Conservation (phyloP, 2,797 vertebrate species). For the Adelosebastes latens region DNA sequence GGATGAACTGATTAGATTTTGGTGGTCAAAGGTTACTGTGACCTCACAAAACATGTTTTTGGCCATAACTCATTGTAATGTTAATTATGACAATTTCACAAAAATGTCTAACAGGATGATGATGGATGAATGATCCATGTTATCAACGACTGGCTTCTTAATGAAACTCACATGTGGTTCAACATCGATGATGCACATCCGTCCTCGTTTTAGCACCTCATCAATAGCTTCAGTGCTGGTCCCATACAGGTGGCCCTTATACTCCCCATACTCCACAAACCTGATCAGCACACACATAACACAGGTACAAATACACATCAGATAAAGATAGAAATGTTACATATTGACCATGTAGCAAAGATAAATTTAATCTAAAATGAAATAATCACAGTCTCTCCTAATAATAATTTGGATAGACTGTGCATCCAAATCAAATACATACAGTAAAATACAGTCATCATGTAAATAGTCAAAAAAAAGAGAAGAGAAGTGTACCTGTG, state of each 20-base stretch:
- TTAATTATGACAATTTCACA: too few species aligned
- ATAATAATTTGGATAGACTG: not conserved
- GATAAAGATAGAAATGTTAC: not conserved
- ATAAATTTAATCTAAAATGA: not conserved
- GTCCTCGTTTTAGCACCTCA: slow-evolving; percentile 85
- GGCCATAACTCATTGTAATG: too few species aligned
- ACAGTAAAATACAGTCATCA: not conserved
- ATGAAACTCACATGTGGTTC: slow-evolving; percentile 87
- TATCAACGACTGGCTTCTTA: not conserved
- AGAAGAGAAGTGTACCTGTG: slow-evolving; percentile 82
- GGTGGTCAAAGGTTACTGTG: too few species aligned
- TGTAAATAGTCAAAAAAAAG: not conserved
- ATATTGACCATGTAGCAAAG: not conserved
- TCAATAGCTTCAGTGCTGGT: slow-evolving; percentile 88
- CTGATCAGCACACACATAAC: slow-evolving; percentile 64
- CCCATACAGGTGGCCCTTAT: slow-evolving; percentile 88
- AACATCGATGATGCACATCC: slow-evolving; percentile 89
- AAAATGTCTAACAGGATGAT: too few species aligned
- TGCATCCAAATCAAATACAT: not conserved
- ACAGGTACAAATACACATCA: not conserved
- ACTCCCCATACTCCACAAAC: slow-evolving; percentile 91
- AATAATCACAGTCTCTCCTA: not conserved
- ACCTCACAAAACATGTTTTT: too few species aligned
- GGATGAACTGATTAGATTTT: too few species aligned
- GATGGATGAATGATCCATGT: not conserved